Evolutionary conservation across 1,140 invertebrate genomes (phyloP).

Genomic region (Acromyrmex heyeri): DNA sequence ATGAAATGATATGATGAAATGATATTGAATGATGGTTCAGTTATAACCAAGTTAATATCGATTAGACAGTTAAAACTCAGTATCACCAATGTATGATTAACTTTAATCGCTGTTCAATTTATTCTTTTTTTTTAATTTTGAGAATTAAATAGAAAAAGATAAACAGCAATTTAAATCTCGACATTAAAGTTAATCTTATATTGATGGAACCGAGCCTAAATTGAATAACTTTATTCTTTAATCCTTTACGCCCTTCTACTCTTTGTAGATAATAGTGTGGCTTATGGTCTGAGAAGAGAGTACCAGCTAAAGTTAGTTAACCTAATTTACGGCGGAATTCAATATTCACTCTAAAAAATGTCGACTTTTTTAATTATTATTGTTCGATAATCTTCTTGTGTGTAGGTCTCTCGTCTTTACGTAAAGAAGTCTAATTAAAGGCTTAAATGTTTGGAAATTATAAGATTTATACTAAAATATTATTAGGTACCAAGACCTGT

Average conservation of each 20-base stretch:
- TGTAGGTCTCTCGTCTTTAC: background rate
- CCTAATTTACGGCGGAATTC: background rate
- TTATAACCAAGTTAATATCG: background rate
- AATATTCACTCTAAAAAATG: background rate
- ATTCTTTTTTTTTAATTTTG: too few relatives aligned
- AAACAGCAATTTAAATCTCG: too few relatives aligned
- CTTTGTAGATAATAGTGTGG: slow-evolving; percentile 3
- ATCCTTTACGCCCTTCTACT: background rate
- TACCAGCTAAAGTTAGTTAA: slow-evolving; percentile 33
- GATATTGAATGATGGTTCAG: background rate
- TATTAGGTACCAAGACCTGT: too few relatives aligned
- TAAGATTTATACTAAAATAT: too few relatives aligned
- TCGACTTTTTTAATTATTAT: background rate
- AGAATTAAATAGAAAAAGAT: too few relatives aligned
- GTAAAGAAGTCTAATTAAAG: background rate
- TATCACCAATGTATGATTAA: too few relatives aligned
- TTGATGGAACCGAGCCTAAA: background rate
- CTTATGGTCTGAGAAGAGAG: slow-evolving; percentile 1
- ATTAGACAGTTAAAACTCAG: background rate
- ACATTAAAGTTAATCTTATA: too few relatives aligned
- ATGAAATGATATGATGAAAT: background rate
- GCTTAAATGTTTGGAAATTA: background rate
- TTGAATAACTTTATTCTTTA: slow-evolving; percentile 13
- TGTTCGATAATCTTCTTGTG: background rate
- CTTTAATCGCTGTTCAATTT: too few relatives aligned